These are phyloP conservation scores for Amphipyra berbera DNA, from an alignment of 2,888 invertebrate genomes.

Conservation along the genomic window DNA sequence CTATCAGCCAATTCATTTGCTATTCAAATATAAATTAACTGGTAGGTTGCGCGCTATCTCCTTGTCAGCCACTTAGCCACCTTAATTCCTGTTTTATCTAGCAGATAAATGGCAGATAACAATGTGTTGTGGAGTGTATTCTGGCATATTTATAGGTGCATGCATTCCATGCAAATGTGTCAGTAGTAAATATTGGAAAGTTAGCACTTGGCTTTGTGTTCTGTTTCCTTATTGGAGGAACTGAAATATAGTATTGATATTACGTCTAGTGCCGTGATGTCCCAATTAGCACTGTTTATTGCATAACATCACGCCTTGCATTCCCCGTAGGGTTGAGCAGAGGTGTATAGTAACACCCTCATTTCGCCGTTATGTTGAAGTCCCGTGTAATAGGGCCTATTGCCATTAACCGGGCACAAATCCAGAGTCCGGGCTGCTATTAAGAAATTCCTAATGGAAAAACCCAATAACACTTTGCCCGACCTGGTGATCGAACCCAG, in stretches of 20 bases:
- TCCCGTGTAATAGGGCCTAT: no score
- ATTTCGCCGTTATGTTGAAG: no score
- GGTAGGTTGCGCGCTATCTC: conserved; percentile 29
- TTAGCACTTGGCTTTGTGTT: conserved; percentile 16
- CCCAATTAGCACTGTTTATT: no score
- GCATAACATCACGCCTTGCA: no score
- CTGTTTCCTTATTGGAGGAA: conserved; percentile 26
- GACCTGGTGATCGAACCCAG: no score
- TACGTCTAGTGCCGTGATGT: no score
- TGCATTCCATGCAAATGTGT: conserved; percentile 41
- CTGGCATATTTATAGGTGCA: conserved; percentile 18
- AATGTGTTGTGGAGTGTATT: conserved; percentile 27
- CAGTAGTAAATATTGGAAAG: conserved; percentile 35
- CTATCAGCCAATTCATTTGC: conserved; percentile 48
- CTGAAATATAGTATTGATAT: neutral
- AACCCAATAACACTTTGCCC: no score
- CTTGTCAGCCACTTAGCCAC: conserved; percentile 41
- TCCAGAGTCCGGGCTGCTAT: no score
- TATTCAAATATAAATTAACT: conserved; percentile 50
- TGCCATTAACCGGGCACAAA: no score
- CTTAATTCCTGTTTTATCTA: conserved; percentile 48
- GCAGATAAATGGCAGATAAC: conserved; percentile 48
- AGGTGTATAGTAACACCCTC: no score
- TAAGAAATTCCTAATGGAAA: no score
- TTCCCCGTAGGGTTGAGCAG: no score